These are phyloP conservation scores for Aplysia californica DNA, from an alignment of 1,140 invertebrate species.

Conservation along the genomic window DNA sequence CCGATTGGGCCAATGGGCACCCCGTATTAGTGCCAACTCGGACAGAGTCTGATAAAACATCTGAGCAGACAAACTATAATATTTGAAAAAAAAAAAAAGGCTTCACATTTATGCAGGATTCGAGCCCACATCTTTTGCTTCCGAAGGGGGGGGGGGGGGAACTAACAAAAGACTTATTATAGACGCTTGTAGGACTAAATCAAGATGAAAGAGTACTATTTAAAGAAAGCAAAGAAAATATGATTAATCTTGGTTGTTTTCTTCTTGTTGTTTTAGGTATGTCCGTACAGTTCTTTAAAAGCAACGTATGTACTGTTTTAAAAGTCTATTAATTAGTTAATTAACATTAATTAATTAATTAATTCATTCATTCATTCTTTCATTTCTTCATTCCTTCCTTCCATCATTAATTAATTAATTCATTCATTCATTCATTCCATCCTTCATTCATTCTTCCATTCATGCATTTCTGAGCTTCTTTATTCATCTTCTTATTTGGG, in stretches of 20 bases:
- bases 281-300: conserved; percentile 2
- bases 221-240: not conserved
- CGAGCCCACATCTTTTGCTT: not conserved
- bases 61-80: not conserved
- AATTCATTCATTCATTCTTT: not conserved
- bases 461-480: too few species aligned
- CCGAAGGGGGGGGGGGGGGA: not conserved
- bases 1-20: too few species aligned
- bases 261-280: not conserved
- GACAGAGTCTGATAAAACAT: not conserved
- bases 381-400: not conserved
- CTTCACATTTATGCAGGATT: not conserved
- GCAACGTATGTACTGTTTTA: conserved; percentile 11
- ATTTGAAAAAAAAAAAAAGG: not conserved
- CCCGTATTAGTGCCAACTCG: not conserved
- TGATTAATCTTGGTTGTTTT: not conserved
- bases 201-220: not conserved
- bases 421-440: not conserved
- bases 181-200: not conserved
- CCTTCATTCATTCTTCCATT: too few species aligned
- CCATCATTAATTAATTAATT: not conserved
- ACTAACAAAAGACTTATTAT: not conserved
- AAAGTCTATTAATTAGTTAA: too few species aligned
- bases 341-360: too few species aligned
- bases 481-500: too few species aligned